Conservation (phyloP, 2,888 invertebrate genomes). For the Heliconius sara region DNA sequence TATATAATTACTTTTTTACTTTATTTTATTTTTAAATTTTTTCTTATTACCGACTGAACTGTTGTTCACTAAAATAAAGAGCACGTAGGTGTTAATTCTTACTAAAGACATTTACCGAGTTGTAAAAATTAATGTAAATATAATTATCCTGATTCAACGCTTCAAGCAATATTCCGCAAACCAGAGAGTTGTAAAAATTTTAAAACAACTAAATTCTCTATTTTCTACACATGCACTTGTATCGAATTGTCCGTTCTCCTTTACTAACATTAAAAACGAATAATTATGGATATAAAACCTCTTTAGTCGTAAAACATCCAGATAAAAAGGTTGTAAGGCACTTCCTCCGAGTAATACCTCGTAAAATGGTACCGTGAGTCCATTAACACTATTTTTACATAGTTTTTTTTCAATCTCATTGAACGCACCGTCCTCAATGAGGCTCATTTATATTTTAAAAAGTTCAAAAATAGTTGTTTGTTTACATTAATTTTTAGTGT, state of each 20-base stretch:
- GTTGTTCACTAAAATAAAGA: slow-evolving; percentile 24
- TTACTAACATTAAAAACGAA: slow-evolving; percentile 69
- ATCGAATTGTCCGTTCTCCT: slow-evolving; percentile 70
- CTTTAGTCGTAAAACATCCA: slow-evolving; percentile 74
- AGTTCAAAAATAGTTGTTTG: slow-evolving; percentile 73
- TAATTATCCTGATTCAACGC: slow-evolving; percentile 25
- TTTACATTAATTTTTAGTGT: slow-evolving; percentile 77
- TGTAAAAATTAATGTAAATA: slow-evolving; percentile 31
- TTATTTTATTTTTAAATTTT: neutral
- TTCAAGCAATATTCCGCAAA: slow-evolving; percentile 38
- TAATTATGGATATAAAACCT: slow-evolving; percentile 83
- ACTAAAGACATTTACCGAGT: slow-evolving; percentile 22
- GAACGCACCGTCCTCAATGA: slow-evolving; percentile 80
- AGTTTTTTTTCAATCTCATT: slow-evolving; percentile 71
- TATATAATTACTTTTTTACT: neutral
- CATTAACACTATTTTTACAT: slow-evolving; percentile 80
- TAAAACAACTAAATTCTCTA: slow-evolving; percentile 42
- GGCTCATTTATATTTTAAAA: slow-evolving; percentile 74
- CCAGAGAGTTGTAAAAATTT: slow-evolving; percentile 27
- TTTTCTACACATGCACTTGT: slow-evolving; percentile 57
- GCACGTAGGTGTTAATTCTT: slow-evolving; percentile 28
- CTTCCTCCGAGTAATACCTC: slow-evolving; percentile 73
- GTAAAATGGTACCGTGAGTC: slow-evolving; percentile 73
- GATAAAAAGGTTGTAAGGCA: slow-evolving; percentile 78
- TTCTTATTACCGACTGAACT: slow-evolving; percentile 10